Evolutionary conservation across 2,797 vertebrate genomes (phyloP).

Genomic region (Danio albolineatus): DNA sequence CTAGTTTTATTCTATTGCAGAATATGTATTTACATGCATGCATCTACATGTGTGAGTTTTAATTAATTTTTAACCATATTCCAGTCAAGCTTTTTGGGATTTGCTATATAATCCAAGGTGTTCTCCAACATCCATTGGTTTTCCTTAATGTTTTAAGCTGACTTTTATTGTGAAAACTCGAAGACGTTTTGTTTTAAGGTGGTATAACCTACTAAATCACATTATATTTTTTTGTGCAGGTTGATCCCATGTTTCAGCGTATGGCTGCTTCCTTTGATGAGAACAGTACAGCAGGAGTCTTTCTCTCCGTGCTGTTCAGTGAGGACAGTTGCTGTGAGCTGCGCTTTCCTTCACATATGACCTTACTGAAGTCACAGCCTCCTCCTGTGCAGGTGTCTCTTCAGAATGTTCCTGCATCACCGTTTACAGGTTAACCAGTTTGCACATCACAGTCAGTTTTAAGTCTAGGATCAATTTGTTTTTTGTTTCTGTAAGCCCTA

Average conservation of each 20-base stretch:
- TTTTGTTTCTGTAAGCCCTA: background rate
- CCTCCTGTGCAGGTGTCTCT: slow-evolving; percentile 67
- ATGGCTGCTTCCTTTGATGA: slow-evolving; percentile 89
- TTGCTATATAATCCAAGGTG: background rate
- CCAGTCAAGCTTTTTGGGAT: background rate
- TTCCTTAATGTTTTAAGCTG: background rate
- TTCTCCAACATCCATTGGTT: no score
- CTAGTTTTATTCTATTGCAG: no score
- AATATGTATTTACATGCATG: no score
- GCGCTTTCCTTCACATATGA: slow-evolving; percentile 82
- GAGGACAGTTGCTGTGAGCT: slow-evolving; percentile 84
- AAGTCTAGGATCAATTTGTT: background rate
- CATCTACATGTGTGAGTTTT: no score
- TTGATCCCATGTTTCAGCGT: slow-evolving; percentile 93
- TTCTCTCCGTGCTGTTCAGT: slow-evolving; percentile 84
- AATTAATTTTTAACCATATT: background rate
- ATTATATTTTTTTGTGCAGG: slow-evolving; percentile 68
- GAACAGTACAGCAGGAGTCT: slow-evolving; percentile 88
- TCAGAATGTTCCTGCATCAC: slow-evolving; percentile 70
- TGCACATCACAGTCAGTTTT: background rate
- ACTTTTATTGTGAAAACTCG: background rate
- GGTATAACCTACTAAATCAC: background rate
- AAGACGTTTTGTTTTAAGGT: background rate
- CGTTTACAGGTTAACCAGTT: slow-evolving; percentile 79
- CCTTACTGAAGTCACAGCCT: slow-evolving; percentile 80